Conservation (phyloP, 2,113 vertebrate species). For the Papio anubis region DNA sequence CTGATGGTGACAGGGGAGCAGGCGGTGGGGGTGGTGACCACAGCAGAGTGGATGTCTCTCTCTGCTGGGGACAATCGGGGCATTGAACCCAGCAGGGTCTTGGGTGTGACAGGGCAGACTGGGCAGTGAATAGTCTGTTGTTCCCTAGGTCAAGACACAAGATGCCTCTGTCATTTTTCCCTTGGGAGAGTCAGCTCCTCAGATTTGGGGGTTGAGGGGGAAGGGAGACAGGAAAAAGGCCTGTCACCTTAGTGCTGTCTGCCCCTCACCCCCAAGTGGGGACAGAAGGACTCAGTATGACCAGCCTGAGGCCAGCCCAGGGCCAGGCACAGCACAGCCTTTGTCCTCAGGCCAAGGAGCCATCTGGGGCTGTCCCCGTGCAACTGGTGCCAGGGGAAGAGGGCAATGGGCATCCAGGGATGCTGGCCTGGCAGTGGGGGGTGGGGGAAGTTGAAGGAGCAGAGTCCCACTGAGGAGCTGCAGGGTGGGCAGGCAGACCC, state of each 20-base stretch:
- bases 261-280: constrained; percentile 50
- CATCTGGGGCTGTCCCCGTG: constrained; percentile 73
- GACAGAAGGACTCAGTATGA: constrained; percentile 76
- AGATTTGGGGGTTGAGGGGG: constrained; percentile 39
- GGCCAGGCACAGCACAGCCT: constrained; percentile 72
- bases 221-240: constrained; percentile 59
- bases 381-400: constrained; percentile 71
- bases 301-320: constrained; percentile 53
- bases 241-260: constrained; percentile 73
- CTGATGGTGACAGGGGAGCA: constrained; percentile 27
- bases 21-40: constrained; percentile 45
- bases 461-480: neutral
- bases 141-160: constrained; percentile 62
- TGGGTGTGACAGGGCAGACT: constrained; percentile 60
- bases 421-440: neutral
- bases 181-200: constrained; percentile 66
- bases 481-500: neutral
- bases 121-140: constrained; percentile 66
- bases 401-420: neutral
- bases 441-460: neutral
- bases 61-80: constrained; percentile 64
- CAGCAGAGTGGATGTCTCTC: neutral
- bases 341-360: constrained; percentile 72
- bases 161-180: constrained; percentile 68
- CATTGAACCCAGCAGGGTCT: constrained; percentile 65